Conservation (phyloP, 2,113 vertebrate species). For the Aix galericulata region DNA sequence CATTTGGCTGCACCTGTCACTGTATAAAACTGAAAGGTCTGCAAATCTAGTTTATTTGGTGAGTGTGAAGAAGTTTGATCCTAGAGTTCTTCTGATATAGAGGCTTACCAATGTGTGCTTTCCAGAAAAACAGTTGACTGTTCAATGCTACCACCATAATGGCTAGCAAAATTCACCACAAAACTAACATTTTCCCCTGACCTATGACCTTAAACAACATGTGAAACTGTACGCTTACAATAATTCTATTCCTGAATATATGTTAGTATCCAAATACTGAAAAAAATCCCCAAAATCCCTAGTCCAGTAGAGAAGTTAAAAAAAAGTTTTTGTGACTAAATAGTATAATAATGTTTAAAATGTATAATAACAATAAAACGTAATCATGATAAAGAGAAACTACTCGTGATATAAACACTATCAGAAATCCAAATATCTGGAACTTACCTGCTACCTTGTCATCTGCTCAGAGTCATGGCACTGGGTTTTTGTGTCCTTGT, state of each 20-base stretch:
- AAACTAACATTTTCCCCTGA: neutral
- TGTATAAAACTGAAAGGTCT: neutral
- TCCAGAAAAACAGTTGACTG: neutral
- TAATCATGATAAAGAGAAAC: neutral
- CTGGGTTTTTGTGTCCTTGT: neutral
- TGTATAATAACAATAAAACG: neutral
- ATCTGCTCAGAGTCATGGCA: neutral
- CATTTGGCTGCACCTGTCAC: neutral
- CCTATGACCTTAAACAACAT: neutral
- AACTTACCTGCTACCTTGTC: neutral
- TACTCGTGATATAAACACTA: neutral
- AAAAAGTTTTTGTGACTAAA: no score
- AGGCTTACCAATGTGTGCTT: neutral
- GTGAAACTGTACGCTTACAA: neutral
- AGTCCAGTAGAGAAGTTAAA: neutral
- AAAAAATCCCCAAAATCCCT: neutral
- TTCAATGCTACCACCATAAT: neutral
- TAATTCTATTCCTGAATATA: neutral
- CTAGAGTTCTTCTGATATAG: neutral
- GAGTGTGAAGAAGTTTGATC: neutral
- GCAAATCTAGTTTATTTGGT: neutral
- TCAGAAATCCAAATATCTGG: neutral
- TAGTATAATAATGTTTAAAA: no score
- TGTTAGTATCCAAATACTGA: neutral
- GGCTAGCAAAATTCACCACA: neutral